These are phyloP conservation scores for Epizoanthus scotinus DNA, from an alignment of 92 coral and sea anemone species.

Conservation along the genomic window DNA sequence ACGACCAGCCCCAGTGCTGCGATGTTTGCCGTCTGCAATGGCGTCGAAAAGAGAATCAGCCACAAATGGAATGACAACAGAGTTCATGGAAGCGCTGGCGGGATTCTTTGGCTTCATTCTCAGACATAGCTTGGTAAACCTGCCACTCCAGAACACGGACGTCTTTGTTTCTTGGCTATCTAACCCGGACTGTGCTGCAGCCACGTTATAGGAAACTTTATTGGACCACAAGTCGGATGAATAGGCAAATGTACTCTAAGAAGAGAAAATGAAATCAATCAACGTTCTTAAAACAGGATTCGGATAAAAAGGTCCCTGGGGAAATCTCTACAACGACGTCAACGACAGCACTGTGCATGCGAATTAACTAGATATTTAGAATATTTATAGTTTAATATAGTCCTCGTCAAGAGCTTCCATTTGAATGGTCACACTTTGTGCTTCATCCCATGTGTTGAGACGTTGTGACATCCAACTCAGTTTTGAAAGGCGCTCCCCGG, in stretches of 20 bases:
- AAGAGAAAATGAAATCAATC: background rate
- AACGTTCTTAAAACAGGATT: background rate
- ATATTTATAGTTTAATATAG: no score
- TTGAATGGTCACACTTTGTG: no score
- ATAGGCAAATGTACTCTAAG: conserved; percentile 14
- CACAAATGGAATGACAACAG: background rate
- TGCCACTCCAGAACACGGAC: conserved; percentile 11
- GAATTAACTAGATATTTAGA: no score
- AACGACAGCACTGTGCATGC: no score
- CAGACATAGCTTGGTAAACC: conserved; percentile 16
- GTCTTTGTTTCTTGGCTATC: conserved; percentile 15
- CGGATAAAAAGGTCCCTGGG: no score
- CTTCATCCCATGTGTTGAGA: no score
- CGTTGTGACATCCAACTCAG: no score
- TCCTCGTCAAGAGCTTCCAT: no score
- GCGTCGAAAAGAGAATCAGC: conserved; percentile 1
- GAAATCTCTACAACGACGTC: no score
- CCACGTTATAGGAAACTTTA: background rate
- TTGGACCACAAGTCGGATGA: conserved; percentile 6
- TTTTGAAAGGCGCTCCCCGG: no score
- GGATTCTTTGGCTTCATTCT: conserved; percentile 1
- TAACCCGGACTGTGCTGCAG: background rate
- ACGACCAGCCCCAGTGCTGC: conserved; percentile 7
- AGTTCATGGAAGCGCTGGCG: conserved; percentile 2
- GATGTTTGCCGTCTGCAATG: conserved; percentile 24